Evolutionary conservation across 2,113 vertebrate genomes (phyloP), one percentile per base, ranked within the genome.

Genomic region (Ochotona curzoniae): DNA sequence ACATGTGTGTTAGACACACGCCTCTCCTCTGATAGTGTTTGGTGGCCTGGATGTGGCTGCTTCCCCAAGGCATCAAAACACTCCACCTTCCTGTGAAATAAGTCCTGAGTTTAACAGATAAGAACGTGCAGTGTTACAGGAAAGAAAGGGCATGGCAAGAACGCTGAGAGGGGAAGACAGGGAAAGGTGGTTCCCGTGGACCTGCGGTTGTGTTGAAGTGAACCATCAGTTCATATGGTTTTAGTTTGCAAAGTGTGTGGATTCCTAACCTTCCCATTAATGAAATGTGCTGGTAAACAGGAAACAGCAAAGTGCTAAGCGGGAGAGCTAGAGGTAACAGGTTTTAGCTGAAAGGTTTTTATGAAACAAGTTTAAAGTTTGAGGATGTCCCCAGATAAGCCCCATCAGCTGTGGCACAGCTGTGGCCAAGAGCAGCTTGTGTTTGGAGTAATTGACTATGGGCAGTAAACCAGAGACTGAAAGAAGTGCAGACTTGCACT

Each of bases 361-460:
- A 0, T 51, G 26, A 1, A 7, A 25, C 54, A n/a, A n/a, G 32
- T 83, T n/a, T 64, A 30, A 67, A 70, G 70, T 67, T 80, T 60
- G 60, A 95, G 44, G 54, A 87, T 32, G 13, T 79, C 17, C 66
- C 51, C n/a, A 38, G 79, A 75, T n/a, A 95, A 83, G 47, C 44
- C 17, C 2, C 10, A 6, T 69, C 25, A 51, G 79, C 6, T 30
- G n/a, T 30, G 44, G 10, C 38, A 23, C 8, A 66, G 64, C 28
- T 10, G 0, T 63, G 35, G 28, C 63, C 54, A 18, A 23, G 44
- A 25, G 61, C 38, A 32, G 1, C 28, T 92, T 83, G 28, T 57
- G 71, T 83, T 44, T 75, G 70, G 76, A 90, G 64, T 23, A 73
- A 57, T 30, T 92, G 61, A 61, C 30, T 75, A 38, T 64, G 18